A percentile compares a stretch with the other conserved stretches of the same genome.
Conservation (phyloP, 2,797 vertebrate species). For the Anguilla marmorata region DNA sequence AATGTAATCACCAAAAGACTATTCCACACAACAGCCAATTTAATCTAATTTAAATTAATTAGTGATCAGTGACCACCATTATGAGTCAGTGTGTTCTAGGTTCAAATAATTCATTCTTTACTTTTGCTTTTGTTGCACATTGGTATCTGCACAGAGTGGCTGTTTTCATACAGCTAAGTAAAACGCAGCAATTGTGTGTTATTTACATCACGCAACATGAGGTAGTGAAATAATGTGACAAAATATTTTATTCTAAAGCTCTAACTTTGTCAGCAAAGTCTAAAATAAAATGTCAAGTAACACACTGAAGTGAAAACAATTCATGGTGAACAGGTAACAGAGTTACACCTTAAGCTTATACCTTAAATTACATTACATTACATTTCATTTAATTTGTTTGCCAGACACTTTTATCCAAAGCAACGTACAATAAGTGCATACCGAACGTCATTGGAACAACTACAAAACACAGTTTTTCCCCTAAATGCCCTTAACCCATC, state of each 20-base stretch:
- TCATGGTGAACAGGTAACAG: background rate
- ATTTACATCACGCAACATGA: background rate
- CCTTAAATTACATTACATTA: background rate
- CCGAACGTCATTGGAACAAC: too few relatives aligned
- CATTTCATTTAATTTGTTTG: too few relatives aligned
- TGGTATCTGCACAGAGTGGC: too few relatives aligned
- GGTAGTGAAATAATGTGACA: background rate
- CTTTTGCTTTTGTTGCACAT: background rate
- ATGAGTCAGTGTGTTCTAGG: background rate
- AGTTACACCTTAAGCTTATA: background rate
- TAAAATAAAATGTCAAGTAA: background rate
- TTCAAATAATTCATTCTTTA: background rate
- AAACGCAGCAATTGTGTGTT: background rate
- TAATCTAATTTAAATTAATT: background rate
- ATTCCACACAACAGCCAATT: background rate
- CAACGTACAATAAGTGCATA: too few relatives aligned
- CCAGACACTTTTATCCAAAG: too few relatives aligned
- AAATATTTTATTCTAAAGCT: background rate
- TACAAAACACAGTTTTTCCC: too few relatives aligned
- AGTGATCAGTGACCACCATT: background rate
- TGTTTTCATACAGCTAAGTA: background rate
- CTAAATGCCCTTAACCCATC: background rate
- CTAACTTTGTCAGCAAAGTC: background rate
- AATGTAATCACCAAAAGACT: background rate
- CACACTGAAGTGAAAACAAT: background rate